Evolutionary conservation across 2,888 invertebrate genomes (phyloP), one percentile per base, ranked within the genome.

Genomic region (Amphiduros pacificus): DNA sequence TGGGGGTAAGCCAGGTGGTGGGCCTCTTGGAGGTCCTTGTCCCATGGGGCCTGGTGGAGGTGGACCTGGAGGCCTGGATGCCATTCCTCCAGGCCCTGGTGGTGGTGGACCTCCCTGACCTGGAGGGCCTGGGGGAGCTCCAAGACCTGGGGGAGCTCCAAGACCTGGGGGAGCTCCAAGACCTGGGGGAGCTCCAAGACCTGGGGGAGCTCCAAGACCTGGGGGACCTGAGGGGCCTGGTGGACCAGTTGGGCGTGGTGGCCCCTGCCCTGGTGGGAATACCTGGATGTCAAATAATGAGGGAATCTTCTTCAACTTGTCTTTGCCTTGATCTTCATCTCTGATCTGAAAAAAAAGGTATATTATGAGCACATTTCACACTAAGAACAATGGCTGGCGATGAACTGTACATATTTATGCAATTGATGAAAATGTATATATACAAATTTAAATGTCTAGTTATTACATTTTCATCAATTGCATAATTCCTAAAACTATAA

Each of bases 211-310:
- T 59, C n/a, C 61, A 61, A 24, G 2, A 22, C 60, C 65, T 17
- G 66, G 68, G 57, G 60, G 63, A 53, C 41, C 64, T 60, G 22
- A 48, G 1, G 24, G 56, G 22, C 65, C 58, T 28, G 49, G 60
- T 26, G 49, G 44, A 36, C 60, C 51, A 49, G 60, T 56, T 6
- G 62, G 66, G n/a, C 54, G 60, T 26, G 61, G 61, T 27, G 61
- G 60, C 17, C 59, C 51, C 36, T 36, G 52, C 28, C n/a, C 74
- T 17, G 77, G 77, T 26, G 76, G 77, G 44, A 69, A 73, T 4
- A 76, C 74, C 63, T 79, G 69, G 44, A 80, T 79, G 60, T 80
- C 80, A 70, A 80, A 77, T 41, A 80, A 66, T 9, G 80, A 79
- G 5, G 80, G 80, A 52, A 80, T 80, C 61, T 73, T 75, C 66